Percentiles rank a stretch among this genome's conserved stretches.
Evolutionary conservation across 2,888 invertebrate species (phyloP).

Genomic region (Sussaba pulchella): DNA sequence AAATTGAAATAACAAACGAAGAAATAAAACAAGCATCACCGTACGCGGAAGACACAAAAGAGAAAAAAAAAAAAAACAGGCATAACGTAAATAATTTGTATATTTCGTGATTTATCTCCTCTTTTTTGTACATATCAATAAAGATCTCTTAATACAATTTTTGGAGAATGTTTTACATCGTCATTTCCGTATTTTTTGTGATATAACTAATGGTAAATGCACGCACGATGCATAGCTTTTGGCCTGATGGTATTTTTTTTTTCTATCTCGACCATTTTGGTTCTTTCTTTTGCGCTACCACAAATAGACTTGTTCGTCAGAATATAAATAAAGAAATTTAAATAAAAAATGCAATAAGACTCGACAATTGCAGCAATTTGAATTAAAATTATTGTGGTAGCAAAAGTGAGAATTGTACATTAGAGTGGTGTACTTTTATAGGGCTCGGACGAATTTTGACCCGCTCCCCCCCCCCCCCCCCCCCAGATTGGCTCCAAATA

Average conservation of each 20-base stretch:
- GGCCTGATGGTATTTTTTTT: not conserved
- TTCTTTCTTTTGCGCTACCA: not conserved
- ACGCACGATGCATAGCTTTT: constrained; percentile 15
- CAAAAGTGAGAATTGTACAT: not conserved
- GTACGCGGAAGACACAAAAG: constrained; percentile 64
- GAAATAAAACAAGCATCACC: constrained; percentile 31
- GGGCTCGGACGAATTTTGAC: too few relatives aligned
- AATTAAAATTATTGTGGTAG: not conserved
- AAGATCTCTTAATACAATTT: constrained; percentile 67
- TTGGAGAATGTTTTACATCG: constrained; percentile 33
- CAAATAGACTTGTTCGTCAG: not conserved
- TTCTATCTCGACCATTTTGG: not conserved
- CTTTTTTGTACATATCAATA: constrained; percentile 69
- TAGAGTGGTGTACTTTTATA: too few relatives aligned
- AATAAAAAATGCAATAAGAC: not conserved
- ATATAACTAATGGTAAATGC: constrained; percentile 54
- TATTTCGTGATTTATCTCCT: constrained; percentile 68
- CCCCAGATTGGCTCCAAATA: too few relatives aligned
- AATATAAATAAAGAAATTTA: too few relatives aligned
- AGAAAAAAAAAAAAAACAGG: constrained; percentile 66
- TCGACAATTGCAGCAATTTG: not conserved
- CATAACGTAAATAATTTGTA: constrained; percentile 74
- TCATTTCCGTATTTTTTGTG: constrained; percentile 27
- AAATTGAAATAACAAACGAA: not conserved
- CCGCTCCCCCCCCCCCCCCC: too few relatives aligned